Conservation (phyloP, 1,140 invertebrate genomes). For the Caenorhabditis briggsae region DNA sequence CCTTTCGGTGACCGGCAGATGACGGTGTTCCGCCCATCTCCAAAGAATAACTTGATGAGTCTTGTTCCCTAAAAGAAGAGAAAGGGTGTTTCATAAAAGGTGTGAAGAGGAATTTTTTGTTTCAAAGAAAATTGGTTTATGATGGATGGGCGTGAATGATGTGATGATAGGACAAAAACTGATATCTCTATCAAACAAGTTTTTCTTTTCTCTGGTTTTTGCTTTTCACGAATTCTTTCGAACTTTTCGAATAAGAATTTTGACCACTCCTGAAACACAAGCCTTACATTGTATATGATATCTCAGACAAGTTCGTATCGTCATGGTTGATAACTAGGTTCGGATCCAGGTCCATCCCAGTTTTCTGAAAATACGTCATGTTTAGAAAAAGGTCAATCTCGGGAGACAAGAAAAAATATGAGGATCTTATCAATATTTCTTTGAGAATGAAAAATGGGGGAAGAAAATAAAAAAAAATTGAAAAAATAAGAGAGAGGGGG, state of each 20-base stretch:
- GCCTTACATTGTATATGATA: slow-evolving; percentile 23
- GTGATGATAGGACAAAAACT: no score
- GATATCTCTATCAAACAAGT: no score
- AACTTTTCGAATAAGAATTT: no score
- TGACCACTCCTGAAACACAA: background rate
- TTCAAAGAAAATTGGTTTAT: no score
- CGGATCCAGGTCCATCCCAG: slow-evolving; percentile 51
- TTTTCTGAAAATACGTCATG: background rate
- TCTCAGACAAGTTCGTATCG: slow-evolving; percentile 33
- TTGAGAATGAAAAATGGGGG: background rate
- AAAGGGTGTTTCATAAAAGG: background rate
- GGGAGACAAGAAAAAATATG: background rate
- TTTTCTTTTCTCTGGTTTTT: no score
- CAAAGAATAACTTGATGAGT: slow-evolving; percentile 21
- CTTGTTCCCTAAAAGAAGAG: slow-evolving; percentile 12
- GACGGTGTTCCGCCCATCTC: slow-evolving; percentile 16
- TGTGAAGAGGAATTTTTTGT: no score
- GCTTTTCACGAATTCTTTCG: no score
- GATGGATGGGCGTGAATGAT: no score
- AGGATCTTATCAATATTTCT: background rate
- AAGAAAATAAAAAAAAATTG: background rate
- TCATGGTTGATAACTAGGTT: slow-evolving; percentile 48
- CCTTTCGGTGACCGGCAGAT: slow-evolving; percentile 23
- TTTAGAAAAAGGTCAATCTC: background rate
- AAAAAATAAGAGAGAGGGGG: no score